phyloP scores from a whole-genome alignment of 2,888 invertebrate genomes.

The Spodoptera exigua region DNA sequence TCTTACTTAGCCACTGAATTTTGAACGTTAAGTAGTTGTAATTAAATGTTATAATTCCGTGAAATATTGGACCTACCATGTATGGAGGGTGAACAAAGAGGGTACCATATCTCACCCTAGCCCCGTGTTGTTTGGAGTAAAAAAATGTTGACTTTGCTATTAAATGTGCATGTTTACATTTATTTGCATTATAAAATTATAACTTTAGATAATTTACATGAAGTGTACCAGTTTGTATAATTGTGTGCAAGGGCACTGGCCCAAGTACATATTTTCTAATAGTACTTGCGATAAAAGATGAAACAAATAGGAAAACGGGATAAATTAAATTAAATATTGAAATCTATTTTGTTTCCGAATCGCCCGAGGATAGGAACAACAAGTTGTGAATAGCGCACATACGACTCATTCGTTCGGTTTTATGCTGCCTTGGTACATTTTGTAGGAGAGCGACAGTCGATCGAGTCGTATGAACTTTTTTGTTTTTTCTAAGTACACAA shows the following conservation, averaged over 20 bases:
- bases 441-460: slow-evolving; percentile 64
- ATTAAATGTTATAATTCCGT: slow-evolving; percentile 48
- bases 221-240: slow-evolving; percentile 42
- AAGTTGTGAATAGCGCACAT: slow-evolving; percentile 7
- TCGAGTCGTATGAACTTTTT: slow-evolving; percentile 24
- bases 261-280: too few relatives aligned
- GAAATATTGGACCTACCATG: not conserved
- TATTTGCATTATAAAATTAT: slow-evolving; percentile 74
- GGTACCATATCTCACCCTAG: slow-evolving; percentile 62
- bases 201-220: slow-evolving; percentile 61
- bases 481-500: too few relatives aligned
- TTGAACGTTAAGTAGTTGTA: not conserved
- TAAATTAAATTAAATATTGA: accelerated
- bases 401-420: slow-evolving; percentile 20
- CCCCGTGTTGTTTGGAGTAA: slow-evolving; percentile 73
- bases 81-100: slow-evolving; percentile 57
- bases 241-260: slow-evolving; percentile 7
- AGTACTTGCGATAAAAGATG: too few relatives aligned
- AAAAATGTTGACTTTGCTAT: slow-evolving; percentile 77
- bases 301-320: too few relatives aligned
- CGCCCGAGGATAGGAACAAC: slow-evolving; percentile 2
- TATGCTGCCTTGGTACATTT: slow-evolving; percentile 73
- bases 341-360: slow-evolving; percentile 11
- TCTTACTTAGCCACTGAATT: slow-evolving; percentile 24
- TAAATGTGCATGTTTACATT: slow-evolving; percentile 76